phyloP scores from a whole-genome alignment of 2,888 invertebrate genomes.

The Bibio marci region DNA sequence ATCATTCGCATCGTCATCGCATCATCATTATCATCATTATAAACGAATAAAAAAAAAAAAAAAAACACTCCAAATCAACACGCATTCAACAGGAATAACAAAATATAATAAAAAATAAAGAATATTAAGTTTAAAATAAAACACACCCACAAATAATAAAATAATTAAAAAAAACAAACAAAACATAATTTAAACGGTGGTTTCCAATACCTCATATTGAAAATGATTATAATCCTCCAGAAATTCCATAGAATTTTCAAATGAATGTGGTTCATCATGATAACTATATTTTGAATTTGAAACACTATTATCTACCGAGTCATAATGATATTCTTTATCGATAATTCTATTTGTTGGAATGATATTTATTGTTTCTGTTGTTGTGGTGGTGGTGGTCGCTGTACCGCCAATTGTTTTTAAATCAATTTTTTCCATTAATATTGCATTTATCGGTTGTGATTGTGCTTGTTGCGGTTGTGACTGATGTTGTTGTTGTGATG shows the following conservation, averaged over 20 bases:
- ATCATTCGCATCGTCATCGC: no score
- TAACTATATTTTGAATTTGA: conserved; percentile 10
- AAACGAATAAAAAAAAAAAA: no score
- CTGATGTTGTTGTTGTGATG: not conserved
- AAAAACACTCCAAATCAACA: no score
- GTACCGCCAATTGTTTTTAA: not conserved
- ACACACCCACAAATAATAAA: no score
- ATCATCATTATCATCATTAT: no score
- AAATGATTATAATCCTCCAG: conserved; percentile 16
- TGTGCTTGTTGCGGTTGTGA: no score
- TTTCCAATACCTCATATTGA: conserved; percentile 46
- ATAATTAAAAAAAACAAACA: no score
- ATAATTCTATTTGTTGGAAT: not conserved
- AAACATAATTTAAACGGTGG: conserved; percentile 46
- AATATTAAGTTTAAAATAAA: no score
- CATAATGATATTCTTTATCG: conserved; percentile 14
- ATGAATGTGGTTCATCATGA: conserved; percentile 18
- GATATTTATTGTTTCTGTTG: not conserved
- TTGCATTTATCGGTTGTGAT: conserved; percentile 1
- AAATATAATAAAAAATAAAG: no score
- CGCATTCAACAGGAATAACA: no score
- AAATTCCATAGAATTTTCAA: conserved; percentile 19
- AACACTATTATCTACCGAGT: conserved; percentile 11
- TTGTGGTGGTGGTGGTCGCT: not conserved
- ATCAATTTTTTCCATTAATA: not conserved